Evolutionary conservation across 2,797 vertebrate genomes (phyloP), one percentile per base, ranked within the genome.

Genomic region (Columba guinea): DNA sequence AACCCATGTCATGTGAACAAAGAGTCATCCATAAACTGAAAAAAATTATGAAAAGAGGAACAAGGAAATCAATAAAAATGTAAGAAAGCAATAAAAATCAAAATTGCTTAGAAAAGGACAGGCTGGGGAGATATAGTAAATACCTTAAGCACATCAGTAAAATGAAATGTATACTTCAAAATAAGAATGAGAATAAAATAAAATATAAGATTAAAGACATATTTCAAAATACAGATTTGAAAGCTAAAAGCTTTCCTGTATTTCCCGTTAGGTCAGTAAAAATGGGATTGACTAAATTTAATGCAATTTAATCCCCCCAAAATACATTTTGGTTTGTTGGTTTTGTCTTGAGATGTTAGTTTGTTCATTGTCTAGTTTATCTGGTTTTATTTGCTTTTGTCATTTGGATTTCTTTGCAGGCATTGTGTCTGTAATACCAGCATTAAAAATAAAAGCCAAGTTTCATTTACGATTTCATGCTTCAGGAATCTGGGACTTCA

Each of bases 71-170:
- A 87, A 94, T 95, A 96, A 78, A 95, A 88, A 92, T 81, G 37
- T 91, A 91, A 93, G 90, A 78, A 51, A 14, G 77, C 35, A 95
- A 89, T 94, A 96, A 93, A 97, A 95, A 73, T 65, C 34, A 95
- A 87, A 95, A 96, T 93, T 70, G 77, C 89, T 93, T 92, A 82
- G 80, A 88, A 90, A 89, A 85, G 18, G 63, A 94, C 84, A 96
- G 53, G 11, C 59, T 84, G 41, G 35, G 26, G 49, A 84, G 34
- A 51, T 84, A 87, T 2, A 83, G 30, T 78, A 92, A 95, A 89
- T 82, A 93, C 63, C 52, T 84, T 89, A 94, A 79, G 24, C 49
- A 75, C 77, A 73, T 86, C 73, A 92, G 87, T 94, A 94, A 93
- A 93, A 63, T 90, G 56, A 94, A 96, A 93, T 59, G 6, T 85